A percentile compares a stretch with the other conserved stretches of the same genome.
These are phyloP conservation scores for Tiliacea citrago DNA, from an alignment of 2,888 invertebrate genomes.

Conservation along the genomic window DNA sequence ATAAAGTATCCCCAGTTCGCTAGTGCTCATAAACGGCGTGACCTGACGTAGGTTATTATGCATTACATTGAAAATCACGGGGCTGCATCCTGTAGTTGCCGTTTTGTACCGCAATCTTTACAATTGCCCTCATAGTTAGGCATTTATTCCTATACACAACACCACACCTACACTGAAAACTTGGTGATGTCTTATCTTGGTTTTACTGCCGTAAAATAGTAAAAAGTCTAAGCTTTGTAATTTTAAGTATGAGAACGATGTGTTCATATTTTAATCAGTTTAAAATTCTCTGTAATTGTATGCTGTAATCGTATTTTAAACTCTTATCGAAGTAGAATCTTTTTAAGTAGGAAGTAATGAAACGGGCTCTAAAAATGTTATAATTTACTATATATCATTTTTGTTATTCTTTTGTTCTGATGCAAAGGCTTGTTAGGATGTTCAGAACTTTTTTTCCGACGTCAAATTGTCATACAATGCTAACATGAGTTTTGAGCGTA, in stretches of 20 bases:
- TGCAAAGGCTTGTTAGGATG: constrained; percentile 48
- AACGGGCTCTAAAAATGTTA: constrained; percentile 36
- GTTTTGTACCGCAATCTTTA: constrained; percentile 69
- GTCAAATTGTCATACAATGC: constrained; percentile 67
- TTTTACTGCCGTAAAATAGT: constrained; percentile 35
- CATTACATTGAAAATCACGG: constrained; percentile 83
- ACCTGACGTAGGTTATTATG: constrained; percentile 76
- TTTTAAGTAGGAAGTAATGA: constrained; percentile 49
- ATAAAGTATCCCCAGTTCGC: constrained; percentile 56
- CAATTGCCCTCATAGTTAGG: constrained; percentile 60
- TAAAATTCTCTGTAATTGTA: constrained; percentile 54
- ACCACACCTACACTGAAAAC: constrained; percentile 44
- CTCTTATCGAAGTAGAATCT: constrained; percentile 53
- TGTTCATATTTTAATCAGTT: constrained; percentile 46
- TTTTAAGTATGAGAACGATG: constrained; percentile 47
- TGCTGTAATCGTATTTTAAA: constrained; percentile 46
- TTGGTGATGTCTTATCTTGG: constrained; percentile 30
- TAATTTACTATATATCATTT: constrained; percentile 40
- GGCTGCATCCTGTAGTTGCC: constrained; percentile 75
- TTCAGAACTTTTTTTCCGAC: constrained; percentile 49
- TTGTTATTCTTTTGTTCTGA: constrained; percentile 49
- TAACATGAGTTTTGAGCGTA: constrained; percentile 66
- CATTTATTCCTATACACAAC: constrained; percentile 44
- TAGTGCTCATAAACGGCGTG: constrained; percentile 68
- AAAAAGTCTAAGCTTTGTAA: constrained; percentile 36